Base-by-base conservation (phyloP, 2,797 vertebrate species). In the Anguilla obscura region DNA sequence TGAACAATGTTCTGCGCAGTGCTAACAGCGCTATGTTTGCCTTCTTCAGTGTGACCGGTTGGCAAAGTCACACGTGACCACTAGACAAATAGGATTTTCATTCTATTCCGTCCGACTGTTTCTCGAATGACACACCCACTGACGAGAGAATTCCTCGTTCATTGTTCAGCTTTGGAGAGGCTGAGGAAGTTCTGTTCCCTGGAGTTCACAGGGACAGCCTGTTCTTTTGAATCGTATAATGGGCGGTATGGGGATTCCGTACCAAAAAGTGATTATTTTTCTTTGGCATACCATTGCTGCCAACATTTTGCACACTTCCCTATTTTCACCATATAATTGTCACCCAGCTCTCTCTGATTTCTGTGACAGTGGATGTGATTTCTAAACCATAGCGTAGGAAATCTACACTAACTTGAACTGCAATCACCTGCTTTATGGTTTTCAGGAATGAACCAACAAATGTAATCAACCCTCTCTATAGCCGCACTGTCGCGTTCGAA, bases 41-140 rank as follows among this genome's bases (percentile, higher is more conserved):
- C 18, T 82, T 82, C 79, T n/a, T n/a, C 79, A 50, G 18, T 50
- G 45, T 50, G 45, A 50, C 79, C 16, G 27, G 36, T 79, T 21
- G 45, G 21, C 21, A 50, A 82, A 82, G 45, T 7, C n/a, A 82
- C 79, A 82, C 45, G 79, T 82, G 79, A 82, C 40, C 79, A 50
- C 79, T 82, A 50, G 18, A 82, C 79, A 82, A 82, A 50, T 82
- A 82, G 45, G 21, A 50, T 82, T 50, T 82, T 82, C 40, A 50
- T 82, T 82, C 79, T 50, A 50, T 80, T 48, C 36, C 3, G 36
- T 21, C 16, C 1, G 76, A 80, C 36, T 8, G 76, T 16, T 21
- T 45, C 79, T 82, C 21, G 9, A 21, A 48, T 6, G 45, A 24
- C 79, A 50, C 79, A 50, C 79, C 79, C 79, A 82, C 79, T 21